phyloP scores from a whole-genome alignment of 1,140 invertebrate species.

The Plodia interpunctella region DNA sequence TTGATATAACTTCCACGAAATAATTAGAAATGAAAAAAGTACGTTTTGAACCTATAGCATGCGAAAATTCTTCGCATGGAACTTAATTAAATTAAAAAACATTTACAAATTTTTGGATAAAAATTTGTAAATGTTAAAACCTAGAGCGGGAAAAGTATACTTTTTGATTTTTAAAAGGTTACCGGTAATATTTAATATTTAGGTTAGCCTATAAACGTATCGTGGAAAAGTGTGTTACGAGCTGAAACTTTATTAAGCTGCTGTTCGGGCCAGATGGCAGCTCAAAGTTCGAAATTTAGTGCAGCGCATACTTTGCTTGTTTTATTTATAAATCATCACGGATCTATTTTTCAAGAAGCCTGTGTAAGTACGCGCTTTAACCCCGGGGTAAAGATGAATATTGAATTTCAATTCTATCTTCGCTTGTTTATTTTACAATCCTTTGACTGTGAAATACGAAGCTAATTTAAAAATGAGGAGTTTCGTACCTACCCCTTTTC shows the following conservation, averaged over 20 bases:
- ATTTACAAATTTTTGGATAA: neutral
- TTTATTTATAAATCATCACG: constrained; percentile 4
- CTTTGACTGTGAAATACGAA: neutral
- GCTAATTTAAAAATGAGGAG: neutral
- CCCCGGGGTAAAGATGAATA: neutral
- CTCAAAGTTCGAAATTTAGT: neutral
- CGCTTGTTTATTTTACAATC: neutral
- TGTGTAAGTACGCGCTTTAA: neutral
- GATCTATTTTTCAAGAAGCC: neutral
- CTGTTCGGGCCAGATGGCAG: neutral
- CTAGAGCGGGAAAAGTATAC: neutral
- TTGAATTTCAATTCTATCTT: constrained; percentile 2
- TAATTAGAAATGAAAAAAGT: too few species aligned
- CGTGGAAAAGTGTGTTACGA: neutral
- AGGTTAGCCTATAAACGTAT: neutral
- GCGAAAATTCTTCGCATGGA: too few species aligned
- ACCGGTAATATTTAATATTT: too few species aligned
- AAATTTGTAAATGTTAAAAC: neutral
- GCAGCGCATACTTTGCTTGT: neutral
- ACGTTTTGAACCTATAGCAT: too few species aligned
- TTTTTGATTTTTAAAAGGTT: neutral
- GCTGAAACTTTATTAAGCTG: constrained; percentile 1
- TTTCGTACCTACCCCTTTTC: neutral
- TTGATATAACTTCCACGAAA: too few species aligned
- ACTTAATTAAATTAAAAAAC: neutral